These are phyloP conservation scores for Chrysolophus pictus DNA, from an alignment of 2,797 vertebrate genomes.

Conservation along the genomic window DNA sequence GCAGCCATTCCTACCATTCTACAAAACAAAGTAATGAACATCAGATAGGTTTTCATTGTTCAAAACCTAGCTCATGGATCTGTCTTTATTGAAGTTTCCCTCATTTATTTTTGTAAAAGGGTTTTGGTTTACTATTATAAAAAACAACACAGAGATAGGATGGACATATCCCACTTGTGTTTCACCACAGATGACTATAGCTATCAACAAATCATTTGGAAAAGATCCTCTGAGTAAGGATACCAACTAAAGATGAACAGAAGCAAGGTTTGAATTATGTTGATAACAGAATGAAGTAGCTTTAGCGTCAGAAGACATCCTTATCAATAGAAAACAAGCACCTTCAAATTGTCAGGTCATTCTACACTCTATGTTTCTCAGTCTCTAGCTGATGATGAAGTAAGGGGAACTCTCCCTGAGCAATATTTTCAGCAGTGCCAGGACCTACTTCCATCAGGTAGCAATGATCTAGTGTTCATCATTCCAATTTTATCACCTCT, in stretches of 20 bases:
- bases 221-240: background rate
- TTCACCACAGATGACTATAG: background rate
- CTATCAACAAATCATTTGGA: background rate
- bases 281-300: background rate
- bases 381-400: background rate
- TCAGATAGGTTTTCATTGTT: background rate
- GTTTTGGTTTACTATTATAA: background rate
- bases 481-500: background rate
- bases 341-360: background rate
- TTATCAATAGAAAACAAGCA: background rate
- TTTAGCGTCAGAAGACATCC: background rate
- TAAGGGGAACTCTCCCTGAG: fast-evolving
- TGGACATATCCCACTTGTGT: background rate
- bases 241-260: background rate
- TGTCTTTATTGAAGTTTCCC: background rate
- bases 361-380: background rate
- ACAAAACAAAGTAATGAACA: background rate
- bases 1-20: background rate
- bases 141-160: background rate
- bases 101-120: background rate
- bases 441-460: background rate
- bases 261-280: background rate
- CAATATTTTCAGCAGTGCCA: background rate
- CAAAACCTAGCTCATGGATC: background rate
- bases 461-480: background rate